Evolutionary conservation across 2,888 invertebrate genomes (phyloP), one percentile per base, ranked within the genome.

Genomic region (Apamea epomidion): DNA sequence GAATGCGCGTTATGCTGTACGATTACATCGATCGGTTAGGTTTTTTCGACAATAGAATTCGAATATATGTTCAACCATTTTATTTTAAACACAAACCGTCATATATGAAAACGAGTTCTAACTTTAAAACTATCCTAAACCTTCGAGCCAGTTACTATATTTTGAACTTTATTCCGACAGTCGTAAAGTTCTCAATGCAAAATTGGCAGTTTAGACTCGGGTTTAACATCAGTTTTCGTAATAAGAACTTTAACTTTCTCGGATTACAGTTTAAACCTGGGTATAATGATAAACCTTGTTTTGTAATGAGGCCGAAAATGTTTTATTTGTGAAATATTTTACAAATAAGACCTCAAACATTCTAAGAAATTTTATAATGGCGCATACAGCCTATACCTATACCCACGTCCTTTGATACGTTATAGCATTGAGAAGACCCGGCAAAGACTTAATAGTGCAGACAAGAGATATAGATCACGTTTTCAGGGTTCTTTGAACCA

Each of bases 381-480:
- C 16, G 48, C n/a, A n/a, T 37, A n/a, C 14, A 81, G 58, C 12
- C 3, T 12, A 25, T 37, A 81, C 25, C 14, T 70, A 21, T 21
- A 29, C 21, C 12, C 32, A 25, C n/a, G 5, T 29, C 48, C 2
- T 37, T 64, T 74, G 45, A 71, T 48, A 42, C 25, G 25, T 58
- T 58, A 82, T 69, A 76, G 25, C 42, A 68, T 4, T 32, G 18
- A 48, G 62, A 82, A 76, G 58, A 42, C 58, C n/a, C n/a, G 16
- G 60, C 51, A 65, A 74, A 42, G 64, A n/a, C n/a, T 72, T n/a
- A n/a, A 6, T 45, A 73, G 8, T 69, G 69, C 69, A 73, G 58
- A 58, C 42, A 68, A 37, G 62, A 74, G 48, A 85, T 81, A 86
- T 82, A 29, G n/a, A 82, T 51, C 62, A 42, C n/a, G 32, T 51